Evolutionary conservation across 2,888 invertebrate genomes (phyloP), one percentile per base, ranked within the genome.

Genomic region (Conomelus anceps): DNA sequence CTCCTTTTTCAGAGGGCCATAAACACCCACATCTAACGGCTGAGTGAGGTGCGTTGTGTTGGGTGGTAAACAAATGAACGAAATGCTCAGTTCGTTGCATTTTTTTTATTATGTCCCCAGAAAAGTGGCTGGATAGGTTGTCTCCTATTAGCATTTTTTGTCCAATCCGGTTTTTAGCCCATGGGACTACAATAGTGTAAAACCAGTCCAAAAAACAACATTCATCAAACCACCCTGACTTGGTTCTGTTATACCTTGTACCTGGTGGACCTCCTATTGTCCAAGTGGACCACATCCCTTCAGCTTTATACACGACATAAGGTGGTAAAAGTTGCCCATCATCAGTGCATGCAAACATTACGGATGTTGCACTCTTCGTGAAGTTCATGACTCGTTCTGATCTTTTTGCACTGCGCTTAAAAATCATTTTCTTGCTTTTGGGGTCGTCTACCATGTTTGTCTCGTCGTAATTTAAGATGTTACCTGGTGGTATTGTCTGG

Each of bases 181-280:
- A 90, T 22, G 91, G 91, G 20, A 93, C 84, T 34, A 91, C 90
- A 22, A 91, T 22, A 29, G 88, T 90, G 23, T 91, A 20, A 89
- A 93, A 92, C 93, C 93, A 92, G 89, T 93, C 92, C 84, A 90
- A 90, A 90, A 93, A 93, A 41, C 88, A 89, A 1, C 34, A 22
- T 23, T 88, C 23, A 88, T 93, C 92, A 90, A 93, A 92, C 93
- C 93, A 93, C 0, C 92, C 93, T 89, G 91, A 92, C 89, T 91
- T 92, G 3, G 92, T 92, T 22, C 92, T 89, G 90, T 93, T 93
- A 89, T 93, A 93, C 11, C 92, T 88, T 89, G 91, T 89, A 89
- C 92, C 90, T 87, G 85, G 85, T 6, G 93, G 93, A 13, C 93
- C 93, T 89, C 92, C 92, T 90, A 92, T 92, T 22, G 91, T 92